These are phyloP conservation scores for Saccopteryx leptura DNA, from an alignment of 2,113 vertebrate species.

Conservation along the genomic window DNA sequence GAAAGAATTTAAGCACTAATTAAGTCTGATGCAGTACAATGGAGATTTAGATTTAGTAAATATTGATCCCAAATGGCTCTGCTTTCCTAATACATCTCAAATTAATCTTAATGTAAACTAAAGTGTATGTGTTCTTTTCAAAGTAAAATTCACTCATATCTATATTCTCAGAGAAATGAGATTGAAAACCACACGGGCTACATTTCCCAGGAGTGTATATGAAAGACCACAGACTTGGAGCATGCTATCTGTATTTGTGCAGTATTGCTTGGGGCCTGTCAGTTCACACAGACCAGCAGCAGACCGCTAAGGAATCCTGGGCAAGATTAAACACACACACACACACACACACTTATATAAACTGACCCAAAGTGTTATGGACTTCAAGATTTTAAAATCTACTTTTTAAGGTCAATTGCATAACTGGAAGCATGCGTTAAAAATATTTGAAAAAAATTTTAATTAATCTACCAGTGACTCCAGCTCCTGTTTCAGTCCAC, in stretches of 20 bases:
- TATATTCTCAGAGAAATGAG: constrained; percentile 66
- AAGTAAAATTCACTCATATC: constrained; percentile 62
- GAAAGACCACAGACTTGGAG: constrained; percentile 50
- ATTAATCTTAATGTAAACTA: constrained; percentile 73
- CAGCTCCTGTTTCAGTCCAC: constrained; percentile 82
- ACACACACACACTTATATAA: neutral
- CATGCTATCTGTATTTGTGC: constrained; percentile 54
- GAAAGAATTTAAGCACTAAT: constrained; percentile 61
- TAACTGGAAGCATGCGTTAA: constrained; percentile 70
- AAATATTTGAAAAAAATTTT: constrained; percentile 73
- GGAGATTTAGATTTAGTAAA: constrained; percentile 72
- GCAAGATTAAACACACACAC: constrained; percentile 18
- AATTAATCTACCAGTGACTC: constrained; percentile 85
- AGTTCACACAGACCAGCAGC: neutral
- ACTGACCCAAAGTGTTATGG: constrained; percentile 3
- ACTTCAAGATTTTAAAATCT: constrained; percentile 61
- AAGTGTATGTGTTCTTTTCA: constrained; percentile 61
- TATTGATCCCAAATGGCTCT: constrained; percentile 68
- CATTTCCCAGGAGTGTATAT: constrained; percentile 66
- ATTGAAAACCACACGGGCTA: constrained; percentile 64
- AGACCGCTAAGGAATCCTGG: neutral
- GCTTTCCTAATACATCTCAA: constrained; percentile 66
- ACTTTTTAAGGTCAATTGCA: constrained; percentile 68
- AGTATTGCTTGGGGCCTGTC: neutral
- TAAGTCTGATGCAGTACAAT: neutral